Evolutionary conservation across 2,797 vertebrate species (phyloP), one percentile per base, ranked within the genome.

Genomic region (Clangula hyemalis): DNA sequence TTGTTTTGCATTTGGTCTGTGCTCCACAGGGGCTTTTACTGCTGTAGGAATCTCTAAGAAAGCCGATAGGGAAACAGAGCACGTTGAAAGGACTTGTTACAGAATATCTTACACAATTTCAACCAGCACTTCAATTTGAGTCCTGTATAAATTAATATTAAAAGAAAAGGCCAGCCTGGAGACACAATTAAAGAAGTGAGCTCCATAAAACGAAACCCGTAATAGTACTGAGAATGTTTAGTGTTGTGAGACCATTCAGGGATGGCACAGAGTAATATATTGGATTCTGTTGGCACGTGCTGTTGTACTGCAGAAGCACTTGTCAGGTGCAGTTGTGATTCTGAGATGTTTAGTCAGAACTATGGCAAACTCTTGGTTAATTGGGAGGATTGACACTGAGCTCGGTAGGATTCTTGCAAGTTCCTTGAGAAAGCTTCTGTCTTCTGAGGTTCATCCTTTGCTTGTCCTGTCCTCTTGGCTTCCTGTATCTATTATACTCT

Each of bases 381-480:
- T 88, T 36, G 49, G 22, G 16, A 64, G 53, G 12, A 76, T 54
- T 64, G 68, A 81, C n/a, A 58, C 28, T 68, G 68, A 90, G 60
- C 39, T 83, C 77, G 83, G 24, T 20, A 43, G 85, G 47, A 57
- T 60, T 91, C 87, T 88, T 62, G 28, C 17, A 66, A 27, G 47
- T 92, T 92, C 38, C 56, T 80, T 41, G 66, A 38, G 61, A 53
- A 79, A 80, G 41, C 65, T 60, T 81, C 36, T 34, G 0, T 57
- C 76, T 90, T 41, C 51, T 75, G 57, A 89, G 60, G 36, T 83
- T 92, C 85, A 85, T 49, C 30, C 21, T 91, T 84, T 91, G 28
- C 39, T 81, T 88, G 34, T 81, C 27, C 56, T 64, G 28, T 84
- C 80, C 66, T 11, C 30, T 78, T 5, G 0, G 20, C 90, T 30